A percentile compares a stretch with the other conserved stretches of the same genome.
Evolutionary conservation across 2,888 invertebrate species (phyloP).

Genomic region (Leptopterna dolabrata): DNA sequence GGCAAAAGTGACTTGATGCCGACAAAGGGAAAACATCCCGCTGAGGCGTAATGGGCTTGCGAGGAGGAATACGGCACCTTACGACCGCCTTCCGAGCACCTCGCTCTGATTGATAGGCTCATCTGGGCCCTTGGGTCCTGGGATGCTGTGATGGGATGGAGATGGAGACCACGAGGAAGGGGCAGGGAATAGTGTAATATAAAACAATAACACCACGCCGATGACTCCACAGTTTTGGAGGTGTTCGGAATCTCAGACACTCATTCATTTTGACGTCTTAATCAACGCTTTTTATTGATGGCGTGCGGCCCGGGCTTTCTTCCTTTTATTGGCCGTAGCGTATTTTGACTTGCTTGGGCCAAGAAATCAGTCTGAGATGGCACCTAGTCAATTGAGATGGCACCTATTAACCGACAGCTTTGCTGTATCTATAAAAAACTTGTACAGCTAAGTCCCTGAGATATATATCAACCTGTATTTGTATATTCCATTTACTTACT

Average conservation of each 20-base stretch:
- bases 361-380: background rate
- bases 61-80: background rate
- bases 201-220: conserved; percentile 36
- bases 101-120: conserved; percentile 44
- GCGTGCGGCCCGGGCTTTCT: background rate
- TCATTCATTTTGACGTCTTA: conserved; percentile 48
- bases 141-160: background rate
- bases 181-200: background rate
- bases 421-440: too few species aligned
- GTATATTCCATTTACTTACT: too few species aligned
- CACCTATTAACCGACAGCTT: too few species aligned
- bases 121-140: background rate
- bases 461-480: too few species aligned
- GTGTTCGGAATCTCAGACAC: conserved; percentile 10
- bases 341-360: background rate
- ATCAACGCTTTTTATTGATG: conserved; percentile 47
- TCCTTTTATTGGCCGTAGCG: background rate
- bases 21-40: conserved; percentile 12
- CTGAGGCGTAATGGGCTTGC: background rate
- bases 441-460: too few species aligned
- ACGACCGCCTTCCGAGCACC: background rate
- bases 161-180: background rate
- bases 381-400: background rate
- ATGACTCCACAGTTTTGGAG: conserved; percentile 25
- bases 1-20: conserved; percentile 6